Base-by-base conservation (phyloP, 2,888 invertebrate species). In the Schrankia costaestrigalis region DNA sequence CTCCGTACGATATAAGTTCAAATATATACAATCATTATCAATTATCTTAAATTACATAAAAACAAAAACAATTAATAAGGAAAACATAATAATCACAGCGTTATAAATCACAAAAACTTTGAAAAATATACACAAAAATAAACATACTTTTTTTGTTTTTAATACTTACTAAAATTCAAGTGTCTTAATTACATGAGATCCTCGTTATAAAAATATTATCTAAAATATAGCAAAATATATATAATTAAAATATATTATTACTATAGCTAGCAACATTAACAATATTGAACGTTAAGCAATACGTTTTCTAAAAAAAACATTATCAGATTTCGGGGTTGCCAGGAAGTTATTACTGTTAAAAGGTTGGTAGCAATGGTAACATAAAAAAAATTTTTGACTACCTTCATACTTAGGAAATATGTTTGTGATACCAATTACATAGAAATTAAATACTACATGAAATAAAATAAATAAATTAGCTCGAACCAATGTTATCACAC, bases 221-320 rank as follows among this genome's bases (percentile, higher is more conserved):
- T 72, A 67, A 73, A 73, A 74, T 73, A 75, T 77, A 78, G 79
- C 79, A 76, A 81, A 80, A 73, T 64, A 75, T 73, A 71, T 67
- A 61, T 65, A 71, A 63, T 58, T 66, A 58, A 70, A 71, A 70
- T 63, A 68, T 74, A 75, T 68, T 61, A 71, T 67, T 55, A 72
- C 72, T 80, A 78, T 57, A 73, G 60, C 78, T 83, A 84, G 73
- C 75, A 83, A 81, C 76, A 76, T 79, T 75, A 83, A 84, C 81
- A 83, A 78, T 77, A 67, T 75, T 60, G 71, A 83, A 82, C 79
- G 71, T 57, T 81, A 83, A 83, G 83, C 83, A 84, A 84, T 76
- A 83, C 60, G 72, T 64, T 66, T 71, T 69, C 70, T 78, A 81
- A 78, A 66, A 78, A 67, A 60, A 11, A 56, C 57, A 57, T 45